phyloP scores from a whole-genome alignment of 2,888 invertebrate genomes.

The Apodemia mormo region DNA sequence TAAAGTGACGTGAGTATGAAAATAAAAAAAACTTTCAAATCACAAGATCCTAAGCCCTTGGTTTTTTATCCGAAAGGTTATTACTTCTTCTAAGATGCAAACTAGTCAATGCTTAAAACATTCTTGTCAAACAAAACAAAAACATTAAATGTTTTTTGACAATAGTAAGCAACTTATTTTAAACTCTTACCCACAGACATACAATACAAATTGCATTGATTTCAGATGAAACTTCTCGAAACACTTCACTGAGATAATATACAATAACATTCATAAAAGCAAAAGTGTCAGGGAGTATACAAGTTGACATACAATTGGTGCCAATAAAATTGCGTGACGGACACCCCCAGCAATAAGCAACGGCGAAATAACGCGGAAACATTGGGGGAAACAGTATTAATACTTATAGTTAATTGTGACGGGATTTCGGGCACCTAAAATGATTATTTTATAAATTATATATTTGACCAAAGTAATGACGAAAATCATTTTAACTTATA shows the following conservation, averaged over 20 bases:
- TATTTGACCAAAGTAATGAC: no score
- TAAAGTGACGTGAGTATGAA: no score
- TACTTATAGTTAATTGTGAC: constrained; percentile 79
- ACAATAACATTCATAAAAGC: constrained; percentile 72
- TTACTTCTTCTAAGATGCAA: no score
- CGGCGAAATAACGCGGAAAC: constrained; percentile 76
- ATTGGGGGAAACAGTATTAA: constrained; percentile 78
- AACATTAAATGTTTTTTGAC: no score
- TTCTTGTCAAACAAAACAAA: no score
- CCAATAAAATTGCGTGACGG: constrained; percentile 71
- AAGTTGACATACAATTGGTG: constrained; percentile 71
- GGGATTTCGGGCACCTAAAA: constrained; percentile 54
- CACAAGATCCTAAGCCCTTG: no score
- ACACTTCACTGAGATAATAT: constrained; percentile 39
- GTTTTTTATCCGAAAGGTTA: no score
- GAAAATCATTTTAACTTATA: no score
- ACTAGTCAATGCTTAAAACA: no score
- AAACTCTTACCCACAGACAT: not conserved
- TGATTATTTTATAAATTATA: constrained; percentile 42
- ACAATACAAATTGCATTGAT: not conserved
- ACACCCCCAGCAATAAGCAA: constrained; percentile 75
- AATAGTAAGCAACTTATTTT: not conserved
- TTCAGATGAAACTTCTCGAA: not conserved
- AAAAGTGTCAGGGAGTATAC: constrained; percentile 72
- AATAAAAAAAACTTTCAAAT: no score